Conservation (phyloP, 2,797 vertebrate genomes). For the Lophius americanus region DNA sequence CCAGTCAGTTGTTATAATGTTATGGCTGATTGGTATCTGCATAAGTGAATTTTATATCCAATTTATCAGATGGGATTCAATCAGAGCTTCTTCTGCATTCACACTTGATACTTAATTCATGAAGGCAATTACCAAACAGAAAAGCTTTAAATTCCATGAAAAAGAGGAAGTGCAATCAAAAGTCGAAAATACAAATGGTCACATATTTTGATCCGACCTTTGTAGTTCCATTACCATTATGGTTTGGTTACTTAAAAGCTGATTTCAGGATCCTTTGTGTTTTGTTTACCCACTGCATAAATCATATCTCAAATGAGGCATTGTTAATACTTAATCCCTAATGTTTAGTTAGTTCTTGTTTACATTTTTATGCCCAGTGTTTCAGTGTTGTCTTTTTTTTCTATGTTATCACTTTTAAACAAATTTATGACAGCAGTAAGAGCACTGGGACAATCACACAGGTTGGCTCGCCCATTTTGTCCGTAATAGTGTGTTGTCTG, state of each 20-base stretch:
- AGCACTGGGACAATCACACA: conserved; percentile 26
- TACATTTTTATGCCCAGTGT: conserved; percentile 21
- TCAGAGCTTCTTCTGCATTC: neutral
- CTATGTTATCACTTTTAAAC: conserved; percentile 50
- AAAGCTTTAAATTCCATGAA: neutral
- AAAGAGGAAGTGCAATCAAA: neutral
- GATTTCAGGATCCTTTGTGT: neutral
- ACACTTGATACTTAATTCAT: no score
- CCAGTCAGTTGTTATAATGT: neutral
- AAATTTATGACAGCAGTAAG: conserved; percentile 39
- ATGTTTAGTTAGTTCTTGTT: conserved; percentile 39
- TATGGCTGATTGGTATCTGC: neutral
- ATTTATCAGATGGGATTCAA: neutral
- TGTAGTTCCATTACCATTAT: neutral
- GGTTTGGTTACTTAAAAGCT: conserved; percentile 3
- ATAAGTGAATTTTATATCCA: neutral
- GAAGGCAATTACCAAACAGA: no score
- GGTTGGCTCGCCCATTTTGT: conserved; percentile 46
- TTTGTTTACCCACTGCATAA: conserved; percentile 3
- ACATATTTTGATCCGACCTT: neutral
- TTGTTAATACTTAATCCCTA: conserved; percentile 12
- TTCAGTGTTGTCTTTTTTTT: conserved; percentile 23
- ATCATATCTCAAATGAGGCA: conserved; percentile 22
- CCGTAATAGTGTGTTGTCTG: conserved; percentile 53
- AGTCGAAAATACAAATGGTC: neutral